Evolutionary conservation across 1,140 invertebrate species (phyloP).

Genomic region (Wasmannia auropunctata): DNA sequence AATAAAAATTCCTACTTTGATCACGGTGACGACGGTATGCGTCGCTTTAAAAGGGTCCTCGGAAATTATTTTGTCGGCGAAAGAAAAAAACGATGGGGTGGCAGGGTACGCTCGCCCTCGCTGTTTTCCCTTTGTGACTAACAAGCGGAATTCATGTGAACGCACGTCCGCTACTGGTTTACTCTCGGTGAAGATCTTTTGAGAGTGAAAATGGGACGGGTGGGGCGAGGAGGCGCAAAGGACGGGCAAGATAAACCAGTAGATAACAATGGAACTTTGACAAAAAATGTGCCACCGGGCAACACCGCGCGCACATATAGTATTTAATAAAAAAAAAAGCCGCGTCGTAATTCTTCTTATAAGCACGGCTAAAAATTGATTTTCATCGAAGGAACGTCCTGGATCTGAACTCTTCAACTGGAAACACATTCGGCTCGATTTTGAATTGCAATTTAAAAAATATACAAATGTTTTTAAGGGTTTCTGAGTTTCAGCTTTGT

Average conservation of each 20-base stretch:
- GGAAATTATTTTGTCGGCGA: slow-evolving; percentile 53
- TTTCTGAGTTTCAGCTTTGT: neutral
- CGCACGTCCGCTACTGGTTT: slow-evolving; percentile 48
- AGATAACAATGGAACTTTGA: slow-evolving; percentile 36
- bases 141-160: slow-evolving; percentile 69
- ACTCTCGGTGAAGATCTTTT: slow-evolving; percentile 54
- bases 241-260: slow-evolving; percentile 13
- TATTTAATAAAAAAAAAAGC: neutral
- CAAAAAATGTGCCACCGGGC: neutral
- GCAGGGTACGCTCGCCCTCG: neutral
- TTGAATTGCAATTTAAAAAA: neutral
- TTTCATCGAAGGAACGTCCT: neutral
- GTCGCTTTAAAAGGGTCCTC: slow-evolving; percentile 36
- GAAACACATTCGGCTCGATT: neutral
- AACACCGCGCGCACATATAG: neutral
- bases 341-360: neutral
- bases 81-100: neutral
- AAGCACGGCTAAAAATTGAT: neutral
- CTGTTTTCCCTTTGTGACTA: slow-evolving; percentile 63
- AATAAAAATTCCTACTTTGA: slow-evolving; percentile 65
- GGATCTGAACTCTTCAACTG: neutral
- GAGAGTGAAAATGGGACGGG: slow-evolving; percentile 22
- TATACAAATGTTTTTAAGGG: neutral
- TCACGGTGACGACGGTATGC: slow-evolving; percentile 37
- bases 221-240: neutral